Percentiles rank a stretch among this genome's conserved stretches.
These are phyloP conservation scores for Sipha flava DNA, from an alignment of 1,140 invertebrate genomes.

Conservation along the genomic window DNA sequence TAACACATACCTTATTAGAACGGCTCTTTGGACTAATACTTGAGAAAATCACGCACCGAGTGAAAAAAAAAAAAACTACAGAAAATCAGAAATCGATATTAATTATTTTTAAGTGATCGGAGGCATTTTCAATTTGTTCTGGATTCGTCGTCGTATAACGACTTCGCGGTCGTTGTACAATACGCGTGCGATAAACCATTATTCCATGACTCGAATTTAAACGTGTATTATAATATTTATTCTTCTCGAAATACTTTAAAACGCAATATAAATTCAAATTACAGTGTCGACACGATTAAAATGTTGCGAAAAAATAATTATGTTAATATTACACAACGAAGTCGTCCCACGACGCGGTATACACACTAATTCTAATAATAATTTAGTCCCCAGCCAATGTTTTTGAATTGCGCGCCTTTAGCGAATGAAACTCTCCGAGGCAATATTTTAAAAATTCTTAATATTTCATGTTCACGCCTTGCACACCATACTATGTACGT, in stretches of 20 bases:
- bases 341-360: background rate
- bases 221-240: no score
- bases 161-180: no score
- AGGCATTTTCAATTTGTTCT: no score
- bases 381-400: background rate
- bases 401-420: background rate
- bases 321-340: background rate
- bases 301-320: background rate
- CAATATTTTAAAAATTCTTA: background rate
- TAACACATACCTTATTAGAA: no score
- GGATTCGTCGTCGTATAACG: no score
- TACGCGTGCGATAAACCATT: no score
- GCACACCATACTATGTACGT: background rate
- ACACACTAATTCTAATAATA: background rate
- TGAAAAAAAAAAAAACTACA: no score
- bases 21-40: no score
- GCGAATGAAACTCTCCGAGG: background rate
- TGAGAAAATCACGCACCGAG: no score
- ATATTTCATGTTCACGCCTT: background rate
- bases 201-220: no score
- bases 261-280: slow-evolving; percentile 17
- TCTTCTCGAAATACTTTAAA: background rate
- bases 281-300: background rate
- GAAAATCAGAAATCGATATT: no score
- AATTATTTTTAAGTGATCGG: no score